These are phyloP conservation scores for Halocynthia roretzi DNA, from an alignment of 23 tunicate genomes.

Conservation along the genomic window DNA sequence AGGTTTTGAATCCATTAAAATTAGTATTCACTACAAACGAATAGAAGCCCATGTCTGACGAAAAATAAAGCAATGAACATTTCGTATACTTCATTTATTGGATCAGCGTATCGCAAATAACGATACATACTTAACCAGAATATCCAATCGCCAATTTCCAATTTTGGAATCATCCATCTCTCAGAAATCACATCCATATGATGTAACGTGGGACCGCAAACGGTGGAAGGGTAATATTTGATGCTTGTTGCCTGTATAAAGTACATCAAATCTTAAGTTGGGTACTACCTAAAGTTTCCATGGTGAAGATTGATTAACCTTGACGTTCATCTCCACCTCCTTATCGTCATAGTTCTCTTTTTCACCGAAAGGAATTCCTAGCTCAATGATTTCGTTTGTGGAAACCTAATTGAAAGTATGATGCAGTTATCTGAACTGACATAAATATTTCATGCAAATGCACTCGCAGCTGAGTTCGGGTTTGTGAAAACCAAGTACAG, in stretches of 20 bases:
- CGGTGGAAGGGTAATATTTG: slow-evolving; percentile 33
- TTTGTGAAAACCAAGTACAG: no score
- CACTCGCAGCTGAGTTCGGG: no score
- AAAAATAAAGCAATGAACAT: not conserved
- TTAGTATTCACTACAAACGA: slow-evolving; percentile 42
- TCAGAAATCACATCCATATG: slow-evolving; percentile 54
- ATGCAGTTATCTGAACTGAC: no score
- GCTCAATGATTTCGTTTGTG: no score
- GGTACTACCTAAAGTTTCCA: no score
- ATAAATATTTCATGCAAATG: no score
- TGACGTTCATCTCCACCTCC: no score
- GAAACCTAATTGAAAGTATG: no score
- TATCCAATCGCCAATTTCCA: slow-evolving; percentile 69
- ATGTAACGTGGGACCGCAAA: slow-evolving; percentile 94
- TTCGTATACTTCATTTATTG: not conserved
- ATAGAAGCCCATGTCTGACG: slow-evolving; percentile 87
- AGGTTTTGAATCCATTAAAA: slow-evolving; percentile 78
- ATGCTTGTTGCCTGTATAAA: not conserved
- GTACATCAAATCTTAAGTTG: no score
- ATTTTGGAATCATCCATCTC: slow-evolving; percentile 39
- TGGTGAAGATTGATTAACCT: no score
- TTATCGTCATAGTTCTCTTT: no score
- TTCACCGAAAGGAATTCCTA: no score
- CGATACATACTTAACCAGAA: slow-evolving; percentile 49
- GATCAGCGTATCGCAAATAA: not conserved